Evolutionary conservation across 2,888 invertebrate genomes (phyloP).

Genomic region (Nipponacmea schrenckii): DNA sequence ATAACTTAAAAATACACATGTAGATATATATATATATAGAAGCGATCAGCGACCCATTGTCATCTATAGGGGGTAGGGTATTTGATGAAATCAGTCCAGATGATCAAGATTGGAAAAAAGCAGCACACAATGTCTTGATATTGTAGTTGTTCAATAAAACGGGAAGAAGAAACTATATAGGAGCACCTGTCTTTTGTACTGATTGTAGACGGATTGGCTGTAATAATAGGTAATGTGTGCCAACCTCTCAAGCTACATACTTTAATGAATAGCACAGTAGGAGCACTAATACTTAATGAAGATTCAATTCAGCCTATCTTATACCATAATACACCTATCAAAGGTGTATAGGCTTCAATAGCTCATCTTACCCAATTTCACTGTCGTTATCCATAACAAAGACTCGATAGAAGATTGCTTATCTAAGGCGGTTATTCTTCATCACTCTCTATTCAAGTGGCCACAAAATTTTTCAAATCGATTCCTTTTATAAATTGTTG

Average conservation of each 20-base stretch:
- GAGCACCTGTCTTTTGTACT: not conserved
- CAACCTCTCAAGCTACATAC: conserved; percentile 1
- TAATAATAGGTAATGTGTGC: conserved; percentile 8
- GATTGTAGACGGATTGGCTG: not conserved
- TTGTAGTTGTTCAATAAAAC: not conserved
- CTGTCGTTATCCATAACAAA: not conserved
- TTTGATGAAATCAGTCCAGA: not conserved
- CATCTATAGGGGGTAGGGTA: not conserved
- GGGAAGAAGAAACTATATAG: not conserved
- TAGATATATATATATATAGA: not conserved
- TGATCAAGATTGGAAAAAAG: not conserved
- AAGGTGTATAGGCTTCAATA: not conserved
- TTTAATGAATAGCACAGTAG: not conserved
- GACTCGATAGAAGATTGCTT: not conserved
- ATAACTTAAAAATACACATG: too few relatives aligned
- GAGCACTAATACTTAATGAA: conserved; percentile 4
- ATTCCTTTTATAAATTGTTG: not conserved
- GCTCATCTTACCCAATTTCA: conserved; percentile 8
- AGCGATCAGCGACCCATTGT: not conserved
- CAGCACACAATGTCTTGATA: not conserved
- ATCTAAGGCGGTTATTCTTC: conserved; percentile 4
- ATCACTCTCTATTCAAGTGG: conserved; percentile 4
- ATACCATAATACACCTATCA: not conserved
- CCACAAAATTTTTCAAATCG: conserved; percentile 3
- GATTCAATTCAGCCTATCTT: not conserved